phyloP scores from a whole-genome alignment of 2,888 invertebrate species.

The Tridacna crocea region DNA sequence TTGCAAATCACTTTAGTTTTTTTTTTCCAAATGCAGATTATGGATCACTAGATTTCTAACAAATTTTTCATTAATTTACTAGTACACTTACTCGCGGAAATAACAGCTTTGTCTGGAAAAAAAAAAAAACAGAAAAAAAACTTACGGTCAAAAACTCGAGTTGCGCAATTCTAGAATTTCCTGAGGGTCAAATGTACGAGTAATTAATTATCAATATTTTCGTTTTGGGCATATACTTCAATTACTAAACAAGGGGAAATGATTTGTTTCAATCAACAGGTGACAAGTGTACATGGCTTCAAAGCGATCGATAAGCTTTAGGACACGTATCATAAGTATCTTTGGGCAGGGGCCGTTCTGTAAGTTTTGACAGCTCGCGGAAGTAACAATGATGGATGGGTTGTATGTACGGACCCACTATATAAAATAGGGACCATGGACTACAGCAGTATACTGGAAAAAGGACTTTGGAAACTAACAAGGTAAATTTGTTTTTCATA shows the following conservation, averaged over 20 bases:
- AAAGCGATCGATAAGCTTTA: not conserved
- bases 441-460: conserved; percentile 6
- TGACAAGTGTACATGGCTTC: conserved; percentile 34
- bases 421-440: not conserved
- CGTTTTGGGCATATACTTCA: not conserved
- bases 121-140: too few relatives aligned
- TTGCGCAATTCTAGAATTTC: too few relatives aligned
- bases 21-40: too few relatives aligned
- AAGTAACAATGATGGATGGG: conserved; percentile 1
- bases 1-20: too few relatives aligned
- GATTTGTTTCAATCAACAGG: conserved; percentile 1
- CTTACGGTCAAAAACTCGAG: too few relatives aligned
- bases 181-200: too few relatives aligned
- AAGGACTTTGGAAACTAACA: conserved; percentile 14
- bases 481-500: not conserved
- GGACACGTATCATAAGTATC: not conserved
- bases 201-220: too few relatives aligned
- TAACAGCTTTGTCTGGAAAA: too few relatives aligned
- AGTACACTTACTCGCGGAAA: too few relatives aligned
- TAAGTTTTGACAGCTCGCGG: conserved; percentile 42
- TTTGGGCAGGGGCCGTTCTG: conserved; percentile 18
- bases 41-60: too few relatives aligned
- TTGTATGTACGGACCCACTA: not conserved
- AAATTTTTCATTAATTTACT: too few relatives aligned
- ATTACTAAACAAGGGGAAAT: conserved; percentile 27